A percentile compares a stretch with the other conserved stretches of the same genome.
Evolutionary conservation across 2,113 vertebrate species (phyloP).

Genomic region (Hyperoodon ampullatus): DNA sequence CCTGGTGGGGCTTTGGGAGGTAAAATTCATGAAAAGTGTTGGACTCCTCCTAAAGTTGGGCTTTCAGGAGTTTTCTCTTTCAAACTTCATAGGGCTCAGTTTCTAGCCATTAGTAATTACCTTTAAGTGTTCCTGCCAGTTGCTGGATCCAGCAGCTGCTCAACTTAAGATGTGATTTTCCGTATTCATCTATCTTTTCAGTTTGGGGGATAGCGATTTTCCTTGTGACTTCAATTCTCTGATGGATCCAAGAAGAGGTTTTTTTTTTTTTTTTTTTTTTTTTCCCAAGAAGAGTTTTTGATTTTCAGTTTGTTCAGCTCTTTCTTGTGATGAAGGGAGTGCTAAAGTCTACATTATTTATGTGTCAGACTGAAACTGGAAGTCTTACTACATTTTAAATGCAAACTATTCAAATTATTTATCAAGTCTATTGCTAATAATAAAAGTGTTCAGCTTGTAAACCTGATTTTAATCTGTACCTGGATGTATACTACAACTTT

Average conservation of each 20-base stretch:
- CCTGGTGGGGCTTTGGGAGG: background rate
- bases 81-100: background rate
- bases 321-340: background rate
- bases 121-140: background rate
- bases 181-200: background rate
- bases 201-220: background rate
- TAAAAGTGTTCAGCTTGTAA: background rate
- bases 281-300: background rate
- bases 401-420: background rate
- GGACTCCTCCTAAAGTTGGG: background rate
- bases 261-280: background rate
- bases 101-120: background rate
- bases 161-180: background rate
- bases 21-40: background rate
- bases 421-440: background rate
- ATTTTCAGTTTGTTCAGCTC: conserved; percentile 10
- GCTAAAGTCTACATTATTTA: background rate
- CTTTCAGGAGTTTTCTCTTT: background rate
- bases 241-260: background rate
- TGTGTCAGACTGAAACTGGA: background rate
- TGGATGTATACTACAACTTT: background rate
- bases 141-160: background rate
- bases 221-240: background rate
- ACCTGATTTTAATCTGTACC: background rate
- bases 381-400: background rate